Conservation (phyloP, 2,797 vertebrate genomes). For the Alauda arvensis region DNA sequence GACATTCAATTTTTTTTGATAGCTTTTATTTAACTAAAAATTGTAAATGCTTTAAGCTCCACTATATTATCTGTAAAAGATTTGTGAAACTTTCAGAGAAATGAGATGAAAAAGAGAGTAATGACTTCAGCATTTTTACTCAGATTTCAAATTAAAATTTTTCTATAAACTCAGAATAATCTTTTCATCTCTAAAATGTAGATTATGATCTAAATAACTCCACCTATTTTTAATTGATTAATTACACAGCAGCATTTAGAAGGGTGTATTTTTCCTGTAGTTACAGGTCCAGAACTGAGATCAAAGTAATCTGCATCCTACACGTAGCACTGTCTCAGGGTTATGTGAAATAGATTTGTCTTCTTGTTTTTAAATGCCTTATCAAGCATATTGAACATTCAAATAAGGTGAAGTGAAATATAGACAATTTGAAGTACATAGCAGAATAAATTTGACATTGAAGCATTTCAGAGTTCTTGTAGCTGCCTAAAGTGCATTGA, state of each 20-base stretch:
- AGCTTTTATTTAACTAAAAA: neutral
- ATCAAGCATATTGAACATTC: neutral
- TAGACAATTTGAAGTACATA: neutral
- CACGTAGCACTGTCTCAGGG: neutral
- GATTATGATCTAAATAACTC: neutral
- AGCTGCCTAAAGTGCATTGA: neutral
- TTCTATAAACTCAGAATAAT: neutral
- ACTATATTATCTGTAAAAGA: neutral
- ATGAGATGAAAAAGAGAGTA: neutral
- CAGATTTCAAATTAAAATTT: neutral
- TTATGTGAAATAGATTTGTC: neutral
- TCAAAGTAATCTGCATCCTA: neutral
- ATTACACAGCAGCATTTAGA: neutral
- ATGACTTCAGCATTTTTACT: neutral
- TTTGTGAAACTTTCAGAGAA: neutral
- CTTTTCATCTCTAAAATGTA: neutral
- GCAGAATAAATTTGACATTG: neutral
- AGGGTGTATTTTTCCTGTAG: neutral
- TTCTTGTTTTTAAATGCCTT: neutral
- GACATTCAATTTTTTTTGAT: neutral
- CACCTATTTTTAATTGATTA: neutral
- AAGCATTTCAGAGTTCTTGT: neutral
- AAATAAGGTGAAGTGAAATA: neutral
- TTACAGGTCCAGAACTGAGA: neutral
- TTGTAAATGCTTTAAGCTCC: neutral